Evolutionary conservation across 1,140 invertebrate species (phyloP).

Genomic region (Asobara japonica): DNA sequence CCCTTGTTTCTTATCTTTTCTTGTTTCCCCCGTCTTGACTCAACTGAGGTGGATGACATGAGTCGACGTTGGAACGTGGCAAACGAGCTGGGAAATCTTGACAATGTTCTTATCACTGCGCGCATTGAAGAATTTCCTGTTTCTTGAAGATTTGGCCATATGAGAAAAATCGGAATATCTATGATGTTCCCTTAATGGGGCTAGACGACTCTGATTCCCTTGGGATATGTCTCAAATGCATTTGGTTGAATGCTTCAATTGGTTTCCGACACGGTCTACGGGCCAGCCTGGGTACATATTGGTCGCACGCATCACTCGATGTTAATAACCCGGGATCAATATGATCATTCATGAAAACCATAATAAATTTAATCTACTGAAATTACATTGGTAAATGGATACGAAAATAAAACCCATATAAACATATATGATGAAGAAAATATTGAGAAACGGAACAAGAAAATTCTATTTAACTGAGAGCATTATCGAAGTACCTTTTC

Average conservation of each 20-base stretch:
- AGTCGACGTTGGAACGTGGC: background rate
- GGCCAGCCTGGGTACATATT: background rate
- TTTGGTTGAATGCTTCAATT: background rate
- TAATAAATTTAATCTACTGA: background rate
- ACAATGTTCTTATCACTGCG: background rate
- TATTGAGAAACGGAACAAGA: background rate
- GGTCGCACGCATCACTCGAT: background rate
- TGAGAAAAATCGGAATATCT: background rate
- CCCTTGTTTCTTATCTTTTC: background rate
- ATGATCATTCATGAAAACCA: background rate
- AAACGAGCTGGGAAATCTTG: slow-evolving; percentile 6
- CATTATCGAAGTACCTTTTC: background rate
- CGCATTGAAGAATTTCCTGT: background rate
- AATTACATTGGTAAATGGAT: background rate
- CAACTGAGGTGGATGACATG: background rate
- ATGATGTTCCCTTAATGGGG: background rate
- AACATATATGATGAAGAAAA: background rate
- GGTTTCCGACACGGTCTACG: background rate
- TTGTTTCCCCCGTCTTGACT: background rate
- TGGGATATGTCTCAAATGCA: background rate
- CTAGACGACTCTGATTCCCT: background rate
- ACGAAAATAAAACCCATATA: background rate
- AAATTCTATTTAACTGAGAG: background rate
- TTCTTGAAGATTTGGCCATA: background rate
- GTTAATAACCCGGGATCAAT: background rate